A percentile compares a stretch with the other conserved stretches of the same genome.
Evolutionary conservation across 2,113 vertebrate genomes (phyloP).

Genomic region (Pituophis catenifer): DNA sequence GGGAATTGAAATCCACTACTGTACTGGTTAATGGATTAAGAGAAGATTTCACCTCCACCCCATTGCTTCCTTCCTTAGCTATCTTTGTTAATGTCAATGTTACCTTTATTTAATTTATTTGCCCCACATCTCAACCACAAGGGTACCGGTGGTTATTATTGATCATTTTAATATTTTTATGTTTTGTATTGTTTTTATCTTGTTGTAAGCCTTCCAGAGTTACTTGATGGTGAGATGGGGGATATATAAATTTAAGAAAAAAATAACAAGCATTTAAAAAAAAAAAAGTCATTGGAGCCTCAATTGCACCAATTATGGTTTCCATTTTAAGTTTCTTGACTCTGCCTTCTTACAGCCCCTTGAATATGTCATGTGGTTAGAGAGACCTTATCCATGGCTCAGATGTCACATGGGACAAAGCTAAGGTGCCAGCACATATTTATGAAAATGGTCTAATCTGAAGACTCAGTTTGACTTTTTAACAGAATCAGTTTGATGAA

Average conservation of each 20-base stretch:
- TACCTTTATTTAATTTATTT: background rate
- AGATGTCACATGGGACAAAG: background rate
- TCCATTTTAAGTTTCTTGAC: background rate
- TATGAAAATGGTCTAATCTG: background rate
- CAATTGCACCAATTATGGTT: background rate
- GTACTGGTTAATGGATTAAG: background rate
- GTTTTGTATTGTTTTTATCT: no score
- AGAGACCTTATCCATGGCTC: background rate
- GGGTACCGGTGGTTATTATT: no score
- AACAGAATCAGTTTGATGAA: background rate
- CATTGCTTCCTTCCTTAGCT: background rate
- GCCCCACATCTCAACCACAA: background rate
- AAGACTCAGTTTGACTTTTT: background rate
- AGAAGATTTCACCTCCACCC: background rate
- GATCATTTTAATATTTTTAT: no score
- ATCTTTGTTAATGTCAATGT: background rate
- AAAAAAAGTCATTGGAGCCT: background rate
- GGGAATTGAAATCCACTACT: no score
- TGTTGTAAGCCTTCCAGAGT: no score
- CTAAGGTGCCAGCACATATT: background rate
- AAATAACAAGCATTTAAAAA: background rate
- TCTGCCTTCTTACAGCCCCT: background rate
- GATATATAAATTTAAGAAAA: background rate
- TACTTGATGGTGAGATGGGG: background rate
- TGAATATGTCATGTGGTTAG: background rate